Conservation (phyloP, 2,113 vertebrate species). For the Nannobrachium achirus region DNA sequence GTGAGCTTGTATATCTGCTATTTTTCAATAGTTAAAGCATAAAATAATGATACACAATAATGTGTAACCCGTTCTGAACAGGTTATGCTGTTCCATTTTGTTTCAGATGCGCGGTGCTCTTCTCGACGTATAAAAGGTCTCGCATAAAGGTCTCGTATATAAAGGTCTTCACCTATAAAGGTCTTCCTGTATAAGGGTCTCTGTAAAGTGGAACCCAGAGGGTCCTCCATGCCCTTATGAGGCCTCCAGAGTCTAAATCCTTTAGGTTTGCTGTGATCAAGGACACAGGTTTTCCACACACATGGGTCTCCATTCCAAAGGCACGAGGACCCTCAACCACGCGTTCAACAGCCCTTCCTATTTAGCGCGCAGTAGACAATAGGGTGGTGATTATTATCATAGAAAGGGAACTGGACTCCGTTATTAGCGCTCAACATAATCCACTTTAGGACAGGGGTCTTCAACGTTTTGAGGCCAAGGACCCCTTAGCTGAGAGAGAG, state of each 20-base stretch:
- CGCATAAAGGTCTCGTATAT: too few relatives aligned
- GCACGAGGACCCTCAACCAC: conserved; percentile 38
- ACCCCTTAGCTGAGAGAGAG: conserved; percentile 6
- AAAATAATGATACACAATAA: too few relatives aligned
- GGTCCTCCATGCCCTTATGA: neutral
- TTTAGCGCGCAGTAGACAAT: conserved; percentile 40
- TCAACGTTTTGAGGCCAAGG: too few relatives aligned
- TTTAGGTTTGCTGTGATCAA: conserved; percentile 25
- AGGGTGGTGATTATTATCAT: conserved; percentile 59
- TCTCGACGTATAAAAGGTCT: too few relatives aligned
- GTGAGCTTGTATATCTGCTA: too few relatives aligned
- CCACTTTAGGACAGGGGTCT: too few relatives aligned
- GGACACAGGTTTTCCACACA: conserved; percentile 16
- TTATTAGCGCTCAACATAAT: conserved; percentile 28
- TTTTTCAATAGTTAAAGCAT: too few relatives aligned
- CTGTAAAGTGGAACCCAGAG: conserved; percentile 2
- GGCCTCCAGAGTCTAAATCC: conserved; percentile 16
- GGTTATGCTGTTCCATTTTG: neutral
- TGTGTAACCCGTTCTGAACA: too few relatives aligned
- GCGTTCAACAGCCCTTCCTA: conserved; percentile 27
- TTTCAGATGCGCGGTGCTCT: neutral
- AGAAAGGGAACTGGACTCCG: conserved; percentile 41
- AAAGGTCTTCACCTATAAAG: neutral
- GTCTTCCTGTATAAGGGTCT: neutral
- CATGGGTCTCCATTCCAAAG: conserved; percentile 7